These are phyloP conservation scores for Macrosoma leucophasiata DNA, from an alignment of 2,888 invertebrate genomes.

Conservation along the genomic window DNA sequence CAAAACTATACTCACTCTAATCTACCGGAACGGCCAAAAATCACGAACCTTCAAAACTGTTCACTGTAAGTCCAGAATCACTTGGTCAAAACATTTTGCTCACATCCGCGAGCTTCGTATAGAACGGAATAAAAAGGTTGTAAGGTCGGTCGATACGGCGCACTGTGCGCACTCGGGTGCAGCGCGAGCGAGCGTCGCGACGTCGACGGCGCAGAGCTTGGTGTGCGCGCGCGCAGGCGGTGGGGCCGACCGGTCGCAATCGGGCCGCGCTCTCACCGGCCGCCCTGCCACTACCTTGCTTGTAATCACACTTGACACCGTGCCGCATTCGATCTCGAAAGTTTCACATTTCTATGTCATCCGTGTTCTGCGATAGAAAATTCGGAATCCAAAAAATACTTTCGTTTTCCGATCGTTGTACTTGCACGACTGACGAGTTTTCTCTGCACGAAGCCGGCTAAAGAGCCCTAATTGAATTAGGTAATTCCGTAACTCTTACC, in stretches of 20 bases:
- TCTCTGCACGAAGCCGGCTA: constrained; percentile 40
- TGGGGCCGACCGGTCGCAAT: constrained; percentile 73
- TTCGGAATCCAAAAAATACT: constrained; percentile 25
- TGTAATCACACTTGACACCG: constrained; percentile 73
- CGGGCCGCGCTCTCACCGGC: constrained; percentile 70
- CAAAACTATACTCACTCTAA: constrained; percentile 25
- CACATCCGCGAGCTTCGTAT: constrained; percentile 26
- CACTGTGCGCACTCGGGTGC: constrained; percentile 52
- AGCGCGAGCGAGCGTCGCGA: constrained; percentile 65
- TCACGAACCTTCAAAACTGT: constrained; percentile 11
- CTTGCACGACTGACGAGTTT: constrained; percentile 25
- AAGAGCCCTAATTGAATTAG: constrained; percentile 60
- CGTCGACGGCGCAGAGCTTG: constrained; percentile 67
- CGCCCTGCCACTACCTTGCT: constrained; percentile 55
- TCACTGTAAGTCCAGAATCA: constrained; percentile 15
- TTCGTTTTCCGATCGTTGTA: constrained; percentile 26
- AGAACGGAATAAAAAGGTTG: constrained; percentile 29
- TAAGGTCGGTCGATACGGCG: constrained; percentile 34
- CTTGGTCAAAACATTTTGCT: constrained; percentile 41
- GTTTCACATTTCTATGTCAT: constrained; percentile 69
- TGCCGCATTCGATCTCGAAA: constrained; percentile 60
- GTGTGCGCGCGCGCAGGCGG: constrained; percentile 42
- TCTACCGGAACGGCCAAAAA: constrained; percentile 15
- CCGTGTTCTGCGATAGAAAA: constrained; percentile 28
- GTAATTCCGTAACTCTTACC: constrained; percentile 44